Evolutionary conservation across 1,140 invertebrate genomes (phyloP).

Genomic region (Spodoptera litura): DNA sequence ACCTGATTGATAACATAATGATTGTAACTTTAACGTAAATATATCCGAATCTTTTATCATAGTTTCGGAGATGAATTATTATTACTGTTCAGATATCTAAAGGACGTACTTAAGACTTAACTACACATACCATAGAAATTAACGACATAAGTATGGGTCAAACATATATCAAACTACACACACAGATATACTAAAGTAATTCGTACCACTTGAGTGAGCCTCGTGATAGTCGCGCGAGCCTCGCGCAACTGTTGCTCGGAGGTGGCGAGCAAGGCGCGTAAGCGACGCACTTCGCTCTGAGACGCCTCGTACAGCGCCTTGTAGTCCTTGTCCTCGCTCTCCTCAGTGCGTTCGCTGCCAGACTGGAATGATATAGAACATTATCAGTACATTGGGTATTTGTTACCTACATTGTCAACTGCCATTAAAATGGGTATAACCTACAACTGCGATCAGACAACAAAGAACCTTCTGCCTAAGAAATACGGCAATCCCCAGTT

Average conservation of each 20-base stretch:
- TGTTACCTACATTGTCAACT: neutral
- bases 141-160: no score
- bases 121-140: no score
- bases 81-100: no score
- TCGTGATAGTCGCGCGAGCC: slow-evolving; percentile 85
- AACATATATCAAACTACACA: neutral
- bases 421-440: no score
- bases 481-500: no score
- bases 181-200: neutral
- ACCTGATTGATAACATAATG: no score
- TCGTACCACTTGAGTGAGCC: slow-evolving; percentile 79
- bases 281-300: slow-evolving; percentile 81
- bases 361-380: slow-evolving; percentile 87
- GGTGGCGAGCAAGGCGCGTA: slow-evolving; percentile 74
- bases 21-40: no score
- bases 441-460: no score
- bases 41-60: no score
- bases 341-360: slow-evolving; percentile 89
- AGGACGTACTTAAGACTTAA: no score
- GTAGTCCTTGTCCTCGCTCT: slow-evolving; percentile 92
- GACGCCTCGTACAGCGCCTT: slow-evolving; percentile 93
- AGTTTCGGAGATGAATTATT: no score
- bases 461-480: no score
- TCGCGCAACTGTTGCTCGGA: slow-evolving; percentile 87
- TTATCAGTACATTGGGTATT: neutral